Base-by-base conservation (phyloP, 2,113 vertebrate genomes). In the Coryphaenoides rupestris region DNA sequence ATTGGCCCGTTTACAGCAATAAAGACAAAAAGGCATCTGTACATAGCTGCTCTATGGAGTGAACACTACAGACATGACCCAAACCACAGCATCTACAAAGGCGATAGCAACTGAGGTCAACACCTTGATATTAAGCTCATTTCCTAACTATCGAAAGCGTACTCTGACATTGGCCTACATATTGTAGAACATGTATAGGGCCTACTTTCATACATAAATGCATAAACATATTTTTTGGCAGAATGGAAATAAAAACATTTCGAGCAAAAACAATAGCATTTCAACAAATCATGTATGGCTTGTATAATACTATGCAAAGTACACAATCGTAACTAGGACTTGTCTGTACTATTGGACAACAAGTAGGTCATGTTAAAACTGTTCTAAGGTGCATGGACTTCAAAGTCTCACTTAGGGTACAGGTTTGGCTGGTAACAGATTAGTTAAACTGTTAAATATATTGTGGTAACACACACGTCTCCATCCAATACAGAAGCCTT, bases 31-130 rank as follows among this genome's bases (percentile, higher is more conserved):
- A 76, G 67, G 69, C 69, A 68, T 76, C 74, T 80, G 80, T 86
- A 88, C 80, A 84, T 74, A 78, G 82, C 73, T 82, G 77, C 83
- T 82, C 78, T 78, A 82, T 65, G 47, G 63, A 72, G 70, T 79
- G 69, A 75, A 74, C 74, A 66, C 78, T 68, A 79, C 19, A 75
- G 64, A 50, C 58, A 73, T 63, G 60, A 65, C 52, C 60, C 72
- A 68, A 78, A 76, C 77, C 79, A 84, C 76, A 71, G 73, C 75
- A 52, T 84, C 81, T 73, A 79, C 62, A 75, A 21, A 54, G 62
- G 58, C 55, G 71, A 72, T n/a, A 57, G 26, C 62, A 73, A 16
- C 55, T n/a, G 46, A 28, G 13, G 23, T 13, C 14, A 66, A 72
- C 54, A 47, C 19, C 47, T 45, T 54, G 21, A 68, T 19, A 46